These are phyloP conservation scores for Brachionichthys hirsutus DNA, from an alignment of 2,113 vertebrate genomes.

Conservation along the genomic window DNA sequence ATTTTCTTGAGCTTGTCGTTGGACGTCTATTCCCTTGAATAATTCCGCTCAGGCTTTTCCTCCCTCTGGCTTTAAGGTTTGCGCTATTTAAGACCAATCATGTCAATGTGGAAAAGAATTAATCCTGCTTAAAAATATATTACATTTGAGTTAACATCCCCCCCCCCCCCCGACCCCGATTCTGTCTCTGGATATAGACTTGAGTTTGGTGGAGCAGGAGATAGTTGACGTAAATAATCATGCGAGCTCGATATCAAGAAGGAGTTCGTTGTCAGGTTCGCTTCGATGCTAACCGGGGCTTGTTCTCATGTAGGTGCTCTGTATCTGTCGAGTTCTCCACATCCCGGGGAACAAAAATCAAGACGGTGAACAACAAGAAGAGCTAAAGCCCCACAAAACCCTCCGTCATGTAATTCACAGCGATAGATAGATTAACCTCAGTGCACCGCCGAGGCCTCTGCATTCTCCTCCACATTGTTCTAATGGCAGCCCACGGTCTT, in stretches of 20 bases:
- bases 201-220: slow-evolving; percentile 46
- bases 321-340: slow-evolving; percentile 43
- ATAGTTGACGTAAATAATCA: slow-evolving; percentile 62
- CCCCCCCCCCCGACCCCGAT: slow-evolving; percentile 35
- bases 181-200: slow-evolving; percentile 63
- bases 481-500: slow-evolving; percentile 68
- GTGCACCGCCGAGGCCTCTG: slow-evolving; percentile 58
- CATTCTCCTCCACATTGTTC: slow-evolving; percentile 65
- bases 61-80: slow-evolving; percentile 71
- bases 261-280: slow-evolving; percentile 58
- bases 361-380: slow-evolving; percentile 40
- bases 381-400: slow-evolving; percentile 39
- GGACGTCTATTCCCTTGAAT: slow-evolving; percentile 69
- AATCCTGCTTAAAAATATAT: slow-evolving; percentile 73
- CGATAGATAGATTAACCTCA: slow-evolving; percentile 72
- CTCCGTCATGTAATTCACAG: slow-evolving; percentile 57
- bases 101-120: slow-evolving; percentile 70
- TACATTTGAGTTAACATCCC: slow-evolving; percentile 58
- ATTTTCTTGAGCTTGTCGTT: slow-evolving; percentile 70
- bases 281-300: slow-evolving; percentile 30
- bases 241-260: slow-evolving; percentile 43
- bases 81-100: slow-evolving; percentile 78
- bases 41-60: slow-evolving; percentile 68
- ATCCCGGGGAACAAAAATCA: slow-evolving; percentile 34
- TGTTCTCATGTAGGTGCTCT: slow-evolving; percentile 51